Percentiles rank a stretch among this genome's conserved stretches.
Conservation (phyloP, 2,113 vertebrate species). For the Cyanoderma ruficeps region DNA sequence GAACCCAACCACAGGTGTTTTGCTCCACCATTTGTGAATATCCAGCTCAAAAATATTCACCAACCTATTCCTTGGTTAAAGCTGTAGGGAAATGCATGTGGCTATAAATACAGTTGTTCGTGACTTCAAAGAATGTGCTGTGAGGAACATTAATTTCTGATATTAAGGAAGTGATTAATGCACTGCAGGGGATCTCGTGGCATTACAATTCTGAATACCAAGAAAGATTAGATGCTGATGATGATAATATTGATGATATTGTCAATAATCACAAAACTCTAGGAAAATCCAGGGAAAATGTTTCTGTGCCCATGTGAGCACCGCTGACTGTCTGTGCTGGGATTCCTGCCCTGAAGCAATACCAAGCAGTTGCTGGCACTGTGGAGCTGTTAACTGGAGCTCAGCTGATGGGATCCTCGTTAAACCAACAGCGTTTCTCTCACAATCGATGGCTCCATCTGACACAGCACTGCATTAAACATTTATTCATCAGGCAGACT, state of each 20-base stretch:
- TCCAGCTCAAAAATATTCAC: neutral
- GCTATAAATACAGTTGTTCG: neutral
- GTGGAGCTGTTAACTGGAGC: neutral
- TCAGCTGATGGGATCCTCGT: neutral
- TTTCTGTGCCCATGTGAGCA: neutral
- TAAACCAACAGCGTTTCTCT: neutral
- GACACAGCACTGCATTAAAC: conserved; percentile 7
- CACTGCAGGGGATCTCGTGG: neutral
- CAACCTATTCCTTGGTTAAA: neutral
- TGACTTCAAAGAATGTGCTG: neutral
- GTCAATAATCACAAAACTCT: neutral
- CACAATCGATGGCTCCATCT: conserved; percentile 13
- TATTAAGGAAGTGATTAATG: neutral
- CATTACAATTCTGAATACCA: neutral
- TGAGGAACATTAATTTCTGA: neutral
- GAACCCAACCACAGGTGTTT: neutral
- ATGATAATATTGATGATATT: neutral
- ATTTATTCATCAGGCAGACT: conserved; percentile 1
- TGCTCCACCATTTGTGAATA: neutral
- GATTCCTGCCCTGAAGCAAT: neutral
- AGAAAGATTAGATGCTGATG: neutral
- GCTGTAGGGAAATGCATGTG: neutral
- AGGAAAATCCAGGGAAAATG: neutral
- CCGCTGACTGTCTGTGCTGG: neutral
- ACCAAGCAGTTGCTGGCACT: neutral